Base-by-base conservation (phyloP, 1,140 invertebrate genomes). In the Lethocerus indicus region DNA sequence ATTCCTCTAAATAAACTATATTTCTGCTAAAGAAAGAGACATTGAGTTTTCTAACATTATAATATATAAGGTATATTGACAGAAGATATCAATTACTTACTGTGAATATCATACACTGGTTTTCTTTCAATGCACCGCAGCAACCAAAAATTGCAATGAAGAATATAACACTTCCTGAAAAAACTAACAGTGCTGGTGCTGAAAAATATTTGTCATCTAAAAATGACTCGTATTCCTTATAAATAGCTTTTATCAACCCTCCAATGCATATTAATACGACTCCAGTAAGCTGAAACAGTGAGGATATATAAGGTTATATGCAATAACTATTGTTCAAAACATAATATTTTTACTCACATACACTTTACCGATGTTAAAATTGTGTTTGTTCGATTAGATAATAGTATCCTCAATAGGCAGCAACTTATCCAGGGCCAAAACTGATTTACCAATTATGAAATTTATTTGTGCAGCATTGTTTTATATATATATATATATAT, bases 81-180 rank as follows among this genome's bases (percentile, higher is more conserved):
- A 5, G n/a, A 20, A 6, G n/a, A 47, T 9, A 25, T 24, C n/a
- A 12, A 16, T 6, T 28, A 56, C 78, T 74, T 63, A 85, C 82
- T 57, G 80, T 83, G 58, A 83, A 71, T 26, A 81, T 70, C 80
- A 87, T 87, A 65, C 83, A 87, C 56, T 80, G 74, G 58, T 76
- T 86, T 62, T 87, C 82, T 47, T 78, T 73, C 46, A 84, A 76
- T 9, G 85, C 83, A 21, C 85, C 85, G 60, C 83, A 87, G 64
- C 85, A 89, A 57, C 85, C 85, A 59, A 87, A 81, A 70, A 84
- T 86, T 9, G 82, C 77, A 50, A 87, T 76, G 28, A 82, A 52
- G 59, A 86, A 81, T 54, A 85, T 77, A 35, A 84, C 63, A 2
- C 69, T 63, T 14, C 84, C 84, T 54, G 84, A 60, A 37, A 81